phyloP scores from a whole-genome alignment of 2,797 vertebrate genomes.

The Denticeps clupeoides region DNA sequence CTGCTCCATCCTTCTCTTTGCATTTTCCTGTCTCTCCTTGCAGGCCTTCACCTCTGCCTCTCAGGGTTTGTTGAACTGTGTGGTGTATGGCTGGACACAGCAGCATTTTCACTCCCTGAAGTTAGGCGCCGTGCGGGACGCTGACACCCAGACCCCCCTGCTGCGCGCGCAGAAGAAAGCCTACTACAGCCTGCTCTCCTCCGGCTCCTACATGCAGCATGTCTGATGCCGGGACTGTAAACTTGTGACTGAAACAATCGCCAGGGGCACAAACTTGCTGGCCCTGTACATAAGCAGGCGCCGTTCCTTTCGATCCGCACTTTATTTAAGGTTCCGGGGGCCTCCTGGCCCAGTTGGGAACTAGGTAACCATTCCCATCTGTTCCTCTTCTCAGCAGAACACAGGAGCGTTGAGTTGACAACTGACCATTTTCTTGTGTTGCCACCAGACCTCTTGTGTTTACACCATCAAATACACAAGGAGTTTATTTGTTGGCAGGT shows the following conservation, averaged over 20 bases:
- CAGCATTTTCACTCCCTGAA: constrained; percentile 50
- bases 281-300: too few species aligned
- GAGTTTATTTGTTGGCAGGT: too few species aligned
- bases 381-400: too few species aligned
- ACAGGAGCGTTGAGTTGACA: too few species aligned
- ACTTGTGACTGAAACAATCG: neutral
- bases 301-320: too few species aligned
- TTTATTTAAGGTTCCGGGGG: too few species aligned
- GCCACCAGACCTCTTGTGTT: too few species aligned
- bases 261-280: too few species aligned
- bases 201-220: neutral
- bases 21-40: neutral
- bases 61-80: constrained; percentile 78
- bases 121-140: constrained; percentile 46
- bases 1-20: neutral
- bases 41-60: constrained; percentile 78
- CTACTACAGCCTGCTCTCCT: constrained; percentile 49
- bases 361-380: too few species aligned
- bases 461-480: too few species aligned
- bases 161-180: constrained; percentile 68
- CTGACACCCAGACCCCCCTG: constrained; percentile 80
- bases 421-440: too few species aligned
- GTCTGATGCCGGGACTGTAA: constrained; percentile 1
- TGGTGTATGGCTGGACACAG: constrained; percentile 74
- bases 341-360: too few species aligned